Base-by-base conservation (phyloP, 2,797 vertebrate genomes). In the Acridotheres tristis region DNA sequence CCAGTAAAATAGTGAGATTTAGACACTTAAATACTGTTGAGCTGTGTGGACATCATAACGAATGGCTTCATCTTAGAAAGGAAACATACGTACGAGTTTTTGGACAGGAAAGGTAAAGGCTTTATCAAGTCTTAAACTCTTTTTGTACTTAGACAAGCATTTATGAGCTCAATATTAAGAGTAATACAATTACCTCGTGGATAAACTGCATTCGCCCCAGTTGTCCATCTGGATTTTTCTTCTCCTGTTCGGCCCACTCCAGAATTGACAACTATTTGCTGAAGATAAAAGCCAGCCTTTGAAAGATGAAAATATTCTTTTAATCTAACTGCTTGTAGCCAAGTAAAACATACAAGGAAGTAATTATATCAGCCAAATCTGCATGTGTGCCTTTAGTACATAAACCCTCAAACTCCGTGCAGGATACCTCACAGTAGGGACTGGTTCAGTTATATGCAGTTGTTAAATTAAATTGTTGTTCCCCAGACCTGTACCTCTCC, bases 211-310 rank as follows among this genome's bases (percentile, higher is more conserved):
- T 88, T 88, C 9, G 58, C 5, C 23, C 22, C 30, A 68, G 22
- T 69, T 34, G 22, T 86, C 69, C 23, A 10, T 91, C 23, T 88
- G 80, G 40, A 66, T 88, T 72, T 94, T 85, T 59, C 25, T 77
- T 73, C 17, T 47, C 50, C 38, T 77, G 3, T 77, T 94, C 47
- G 86, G 16, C 68, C 19, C 23, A 11, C 34, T 93, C 11, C 36
- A 42, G 51, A 78, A 68, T 18, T 75, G 51, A 36, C 30, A 68
- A 58, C 23, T 55, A 34, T 82, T 91, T 74, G 48, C 42, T 84
- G 83, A 93, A 91, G 83, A 84, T 84, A 66, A 85, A 94, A 86
- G 48, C 29, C n/a, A 82, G 26, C 30, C 57, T 95, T 69, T 42
- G 36, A 75, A 89, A 80, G 48, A 78, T 71, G 14, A 89, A 92